Percentiles rank a stretch among this genome's conserved stretches.
phyloP scores from a whole-genome alignment of 2,113 vertebrate genomes.

The Phainopepla nitens region DNA sequence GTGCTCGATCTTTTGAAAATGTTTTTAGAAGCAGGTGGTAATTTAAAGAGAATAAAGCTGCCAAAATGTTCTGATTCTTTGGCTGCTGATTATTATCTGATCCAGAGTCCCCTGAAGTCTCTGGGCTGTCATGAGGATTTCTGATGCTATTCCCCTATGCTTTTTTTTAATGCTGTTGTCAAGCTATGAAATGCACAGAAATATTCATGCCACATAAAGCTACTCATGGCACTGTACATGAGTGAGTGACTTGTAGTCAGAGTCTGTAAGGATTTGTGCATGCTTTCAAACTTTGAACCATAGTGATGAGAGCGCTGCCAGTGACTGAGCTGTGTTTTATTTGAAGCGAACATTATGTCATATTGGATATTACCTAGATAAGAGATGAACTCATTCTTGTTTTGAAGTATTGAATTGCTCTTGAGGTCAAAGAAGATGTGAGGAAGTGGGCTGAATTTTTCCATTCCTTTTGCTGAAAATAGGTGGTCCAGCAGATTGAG shows the following conservation, averaged over 20 bases:
- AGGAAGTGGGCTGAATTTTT: background rate
- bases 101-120: background rate
- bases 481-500: background rate
- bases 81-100: background rate
- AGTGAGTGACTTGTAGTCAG: background rate
- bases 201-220: background rate
- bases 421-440: background rate
- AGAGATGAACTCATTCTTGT: background rate
- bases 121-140: background rate
- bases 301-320: background rate
- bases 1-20: background rate
- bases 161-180: background rate
- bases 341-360: background rate
- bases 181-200: background rate
- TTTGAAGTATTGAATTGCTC: background rate
- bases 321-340: background rate
- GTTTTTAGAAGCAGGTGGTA: background rate
- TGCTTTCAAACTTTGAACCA: background rate
- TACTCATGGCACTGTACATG: background rate
- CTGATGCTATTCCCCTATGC: background rate
- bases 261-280: background rate
- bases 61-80: background rate
- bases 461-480: background rate
- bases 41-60: constrained; percentile 25
- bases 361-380: background rate